Conservation (phyloP, 2,113 vertebrate genomes). For the Donacobius atricapilla region DNA sequence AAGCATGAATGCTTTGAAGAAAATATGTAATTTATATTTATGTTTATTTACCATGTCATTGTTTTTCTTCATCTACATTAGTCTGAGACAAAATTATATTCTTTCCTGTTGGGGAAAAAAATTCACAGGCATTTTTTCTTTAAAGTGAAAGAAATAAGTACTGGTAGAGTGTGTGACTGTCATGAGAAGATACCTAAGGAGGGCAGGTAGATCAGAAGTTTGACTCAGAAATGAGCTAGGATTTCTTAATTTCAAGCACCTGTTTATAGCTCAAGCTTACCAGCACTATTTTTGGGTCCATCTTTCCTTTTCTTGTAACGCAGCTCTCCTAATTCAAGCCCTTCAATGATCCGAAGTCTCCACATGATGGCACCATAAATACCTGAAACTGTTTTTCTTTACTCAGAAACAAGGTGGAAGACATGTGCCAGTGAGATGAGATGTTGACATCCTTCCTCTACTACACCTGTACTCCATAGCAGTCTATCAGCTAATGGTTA, state of each 20-base stretch:
- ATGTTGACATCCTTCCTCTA: background rate
- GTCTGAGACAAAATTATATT: background rate
- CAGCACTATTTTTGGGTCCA: background rate
- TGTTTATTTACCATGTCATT: background rate
- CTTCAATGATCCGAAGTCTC: background rate
- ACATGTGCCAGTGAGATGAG: background rate
- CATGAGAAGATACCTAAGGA: background rate
- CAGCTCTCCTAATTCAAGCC: background rate
- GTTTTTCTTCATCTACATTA: background rate
- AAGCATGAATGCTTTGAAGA: background rate
- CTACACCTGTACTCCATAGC: background rate
- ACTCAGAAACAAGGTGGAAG: background rate
- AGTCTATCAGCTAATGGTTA: background rate
- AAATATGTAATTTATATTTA: background rate
- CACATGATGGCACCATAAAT: conserved; percentile 44
- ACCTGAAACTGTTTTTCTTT: background rate
- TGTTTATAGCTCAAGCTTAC: background rate
- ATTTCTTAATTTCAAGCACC: background rate
- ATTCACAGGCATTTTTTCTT: background rate
- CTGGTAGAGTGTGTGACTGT: background rate
- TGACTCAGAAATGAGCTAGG: background rate
- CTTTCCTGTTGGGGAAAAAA: background rate
- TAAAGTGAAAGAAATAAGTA: background rate
- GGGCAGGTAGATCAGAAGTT: background rate
- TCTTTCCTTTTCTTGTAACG: background rate